phyloP scores from a whole-genome alignment of 2,113 vertebrate genomes.

The Nansenia antarctica region DNA sequence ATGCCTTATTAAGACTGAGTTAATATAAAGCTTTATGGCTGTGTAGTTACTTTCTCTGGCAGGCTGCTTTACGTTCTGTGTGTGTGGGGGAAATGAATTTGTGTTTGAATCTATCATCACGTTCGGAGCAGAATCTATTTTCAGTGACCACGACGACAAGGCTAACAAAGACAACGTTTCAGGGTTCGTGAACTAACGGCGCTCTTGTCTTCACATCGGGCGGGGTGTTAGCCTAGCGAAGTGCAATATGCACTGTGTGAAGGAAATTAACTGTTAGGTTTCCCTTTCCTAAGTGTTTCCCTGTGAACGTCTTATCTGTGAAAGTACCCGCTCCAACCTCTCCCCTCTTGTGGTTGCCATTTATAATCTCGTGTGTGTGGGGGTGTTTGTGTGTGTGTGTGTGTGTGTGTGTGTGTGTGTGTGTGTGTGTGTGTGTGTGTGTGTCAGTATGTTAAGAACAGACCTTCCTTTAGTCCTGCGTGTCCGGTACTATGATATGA shows the following conservation, averaged over 20 bases:
- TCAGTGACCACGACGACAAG: too few species aligned
- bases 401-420: slow-evolving; percentile 13
- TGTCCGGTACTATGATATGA: slow-evolving; percentile 17
- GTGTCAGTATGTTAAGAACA: slow-evolving; percentile 12
- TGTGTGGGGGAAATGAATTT: too few species aligned
- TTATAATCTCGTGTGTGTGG: slow-evolving; percentile 20
- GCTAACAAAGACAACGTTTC: too few species aligned
- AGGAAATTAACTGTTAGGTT: slow-evolving; percentile 52
- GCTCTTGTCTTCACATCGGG: slow-evolving; percentile 22
- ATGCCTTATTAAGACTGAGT: not conserved
- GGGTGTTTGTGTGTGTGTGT: slow-evolving; percentile 11
- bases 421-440: slow-evolving; percentile 13
- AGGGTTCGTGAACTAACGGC: slow-evolving; percentile 33
- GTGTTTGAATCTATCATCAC: not conserved
- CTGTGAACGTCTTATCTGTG: slow-evolving; percentile 43
- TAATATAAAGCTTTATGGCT: not conserved
- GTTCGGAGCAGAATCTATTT: slow-evolving; percentile 10
- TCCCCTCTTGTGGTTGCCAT: slow-evolving; percentile 28
- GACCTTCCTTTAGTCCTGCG: slow-evolving; percentile 15
- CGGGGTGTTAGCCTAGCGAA: slow-evolving; percentile 27
- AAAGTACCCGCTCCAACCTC: slow-evolving; percentile 44
- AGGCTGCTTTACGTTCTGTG: not conserved
- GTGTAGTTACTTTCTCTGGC: too few species aligned
- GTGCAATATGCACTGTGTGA: slow-evolving; percentile 37
- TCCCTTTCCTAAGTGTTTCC: slow-evolving; percentile 54